These are phyloP conservation scores for Heterotis niloticus DNA, from an alignment of 2,113 vertebrate species.

Conservation along the genomic window DNA sequence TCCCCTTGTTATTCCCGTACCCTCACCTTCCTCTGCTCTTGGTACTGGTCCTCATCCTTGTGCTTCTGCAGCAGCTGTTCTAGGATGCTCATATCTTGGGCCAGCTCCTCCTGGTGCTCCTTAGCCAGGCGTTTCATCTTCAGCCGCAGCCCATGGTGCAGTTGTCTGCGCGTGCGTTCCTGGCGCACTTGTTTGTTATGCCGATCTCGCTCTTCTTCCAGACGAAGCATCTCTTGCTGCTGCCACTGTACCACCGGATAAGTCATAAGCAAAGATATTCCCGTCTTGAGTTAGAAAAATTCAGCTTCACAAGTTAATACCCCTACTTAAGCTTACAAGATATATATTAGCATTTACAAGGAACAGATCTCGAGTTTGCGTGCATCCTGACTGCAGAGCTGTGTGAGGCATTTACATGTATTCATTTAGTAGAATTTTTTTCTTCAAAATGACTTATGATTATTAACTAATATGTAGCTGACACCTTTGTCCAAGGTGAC, in stretches of 20 bases:
- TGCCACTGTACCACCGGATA: constrained; percentile 55
- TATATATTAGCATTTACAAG: too few relatives aligned
- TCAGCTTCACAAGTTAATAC: too few relatives aligned
- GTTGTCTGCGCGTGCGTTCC: constrained; percentile 43
- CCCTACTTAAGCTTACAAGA: too few relatives aligned
- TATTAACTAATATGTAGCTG: too few relatives aligned
- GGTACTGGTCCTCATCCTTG: constrained; percentile 54
- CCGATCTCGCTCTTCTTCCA: constrained; percentile 62
- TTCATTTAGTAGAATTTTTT: too few relatives aligned
- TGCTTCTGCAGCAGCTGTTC: constrained; percentile 55
- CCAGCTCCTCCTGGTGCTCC: constrained; percentile 67
- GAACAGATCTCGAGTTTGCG: too few relatives aligned
- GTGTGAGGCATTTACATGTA: too few relatives aligned
- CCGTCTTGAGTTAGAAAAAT: too few relatives aligned
- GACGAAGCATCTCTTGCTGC: constrained; percentile 52
- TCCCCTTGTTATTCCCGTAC: background rate
- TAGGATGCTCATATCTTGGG: constrained; percentile 68
- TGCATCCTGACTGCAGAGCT: too few relatives aligned
- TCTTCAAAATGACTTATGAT: too few relatives aligned
- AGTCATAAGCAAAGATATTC: too few relatives aligned
- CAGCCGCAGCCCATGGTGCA: constrained; percentile 61
- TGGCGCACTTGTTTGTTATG: constrained; percentile 52
- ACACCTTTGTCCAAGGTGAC: too few relatives aligned
- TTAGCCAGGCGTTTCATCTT: constrained; percentile 62
- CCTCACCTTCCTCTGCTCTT: constrained; percentile 69